These are phyloP conservation scores for Leucoraja erinaceus DNA, from an alignment of 2,113 vertebrate genomes.

Conservation along the genomic window DNA sequence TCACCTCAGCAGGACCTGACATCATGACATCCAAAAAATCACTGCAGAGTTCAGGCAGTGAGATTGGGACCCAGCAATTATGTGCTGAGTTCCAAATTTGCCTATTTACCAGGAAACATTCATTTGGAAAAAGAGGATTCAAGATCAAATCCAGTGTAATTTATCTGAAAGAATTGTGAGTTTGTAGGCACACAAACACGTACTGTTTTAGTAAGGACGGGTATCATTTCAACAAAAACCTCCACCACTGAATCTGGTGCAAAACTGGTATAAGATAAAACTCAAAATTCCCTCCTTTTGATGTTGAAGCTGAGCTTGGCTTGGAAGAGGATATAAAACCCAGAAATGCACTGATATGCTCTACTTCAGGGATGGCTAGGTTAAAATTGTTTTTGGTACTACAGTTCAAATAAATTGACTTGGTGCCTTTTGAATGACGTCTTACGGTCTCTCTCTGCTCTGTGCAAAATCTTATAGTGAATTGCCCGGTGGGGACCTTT, in stretches of 20 bases:
- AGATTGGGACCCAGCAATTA: too few species aligned
- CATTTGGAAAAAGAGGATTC: not conserved
- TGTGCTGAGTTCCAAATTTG: too few species aligned
- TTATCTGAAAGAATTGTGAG: not conserved
- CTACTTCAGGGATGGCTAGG: too few species aligned
- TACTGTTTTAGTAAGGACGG: not conserved
- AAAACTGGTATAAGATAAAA: not conserved
- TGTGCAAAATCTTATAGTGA: conserved; percentile 61
- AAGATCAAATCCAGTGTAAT: not conserved
- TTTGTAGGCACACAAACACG: not conserved
- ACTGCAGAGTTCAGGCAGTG: too few species aligned
- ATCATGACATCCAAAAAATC: too few species aligned
- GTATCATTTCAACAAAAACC: not conserved
- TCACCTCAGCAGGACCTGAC: too few species aligned
- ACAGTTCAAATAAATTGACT: not conserved
- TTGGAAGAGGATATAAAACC: not conserved
- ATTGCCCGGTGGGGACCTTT: conserved; percentile 86
- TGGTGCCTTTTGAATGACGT: not conserved
- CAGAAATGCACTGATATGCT: not conserved
- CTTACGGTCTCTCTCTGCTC: conserved; percentile 26
- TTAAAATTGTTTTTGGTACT: not conserved
- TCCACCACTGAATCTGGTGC: not conserved
- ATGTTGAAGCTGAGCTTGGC: not conserved
- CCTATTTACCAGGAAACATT: too few species aligned
- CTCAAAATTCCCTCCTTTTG: not conserved